phyloP scores from a whole-genome alignment of 2,113 vertebrate genomes.

The Ictidomys tridecemlineatus region DNA sequence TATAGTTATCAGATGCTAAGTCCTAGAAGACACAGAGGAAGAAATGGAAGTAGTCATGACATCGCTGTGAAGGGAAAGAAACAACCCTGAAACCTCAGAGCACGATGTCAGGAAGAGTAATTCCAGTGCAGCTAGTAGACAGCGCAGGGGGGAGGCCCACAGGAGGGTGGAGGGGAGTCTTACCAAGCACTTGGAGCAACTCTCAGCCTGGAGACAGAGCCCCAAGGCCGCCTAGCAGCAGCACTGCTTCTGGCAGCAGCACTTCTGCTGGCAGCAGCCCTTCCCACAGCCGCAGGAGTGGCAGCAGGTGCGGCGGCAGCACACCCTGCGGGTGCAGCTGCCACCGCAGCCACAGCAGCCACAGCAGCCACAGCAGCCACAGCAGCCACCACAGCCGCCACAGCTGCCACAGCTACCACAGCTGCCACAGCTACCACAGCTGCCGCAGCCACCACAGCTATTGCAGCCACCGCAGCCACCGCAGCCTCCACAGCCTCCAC shows the following conservation, averaged over 20 bases:
- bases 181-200: accelerated
- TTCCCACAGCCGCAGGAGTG: neutral
- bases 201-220: neutral
- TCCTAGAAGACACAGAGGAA: neutral
- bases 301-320: neutral
- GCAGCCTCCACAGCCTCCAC: no score
- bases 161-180: neutral
- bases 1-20: neutral
- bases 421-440: accelerated
- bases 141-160: neutral
- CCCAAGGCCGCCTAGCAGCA: neutral
- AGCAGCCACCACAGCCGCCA: neutral
- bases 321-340: neutral
- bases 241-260: conserved; percentile 34
- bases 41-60: neutral
- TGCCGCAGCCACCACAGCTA: neutral
- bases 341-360: neutral
- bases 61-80: neutral
- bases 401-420: neutral
- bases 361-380: neutral
- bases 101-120: no score
- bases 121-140: neutral
- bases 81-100: neutral
- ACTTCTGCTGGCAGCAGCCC: conserved; percentile 9
- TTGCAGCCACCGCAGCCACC: no score